Evolutionary conservation across 2,888 invertebrate species (phyloP), one percentile per base, ranked within the genome.

Genomic region (Netelia melanura): DNA sequence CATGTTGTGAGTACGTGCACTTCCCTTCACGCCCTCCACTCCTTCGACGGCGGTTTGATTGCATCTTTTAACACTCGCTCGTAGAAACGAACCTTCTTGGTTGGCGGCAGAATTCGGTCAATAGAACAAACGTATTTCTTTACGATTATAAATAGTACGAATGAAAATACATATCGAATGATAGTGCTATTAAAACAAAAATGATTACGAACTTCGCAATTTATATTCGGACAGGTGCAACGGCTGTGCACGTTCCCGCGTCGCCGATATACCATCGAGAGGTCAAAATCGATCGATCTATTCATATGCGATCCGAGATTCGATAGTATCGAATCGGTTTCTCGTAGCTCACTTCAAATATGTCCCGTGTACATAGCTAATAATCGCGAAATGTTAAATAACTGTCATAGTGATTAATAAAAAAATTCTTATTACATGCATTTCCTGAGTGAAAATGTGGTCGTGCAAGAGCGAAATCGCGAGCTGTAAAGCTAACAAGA

Each of bases 401-500:
- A 38, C 44, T 3, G 38, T 71, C 30, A 3, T 38, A 58, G 11
- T 14, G 30, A 25, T 25, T 70, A 21, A 58, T 21, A 43, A 5
- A 43, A 56, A 38, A 17, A 43, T 23, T 56, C 9, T 5, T 17
- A 21, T 67, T 1, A 17, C 56, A 21, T 17, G 21, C 21, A 9
- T 21, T 58, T 9, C 17, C 21, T 21, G 8, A 58, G 21, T 21
- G 17, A 65, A 71, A 44, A 70, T 80, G 44, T 71, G 65, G 23
- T 10, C 17, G 25, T 17, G 10, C 11, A 21, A 58, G 6, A 71
- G 17, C 11, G 17, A 17, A 52, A 23, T n/a, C 9, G 23, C 58
- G 11, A 52, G 64, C 58, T 58, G 68, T 25, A 43, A 56, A 8
- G 65, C 74, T 71, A 70, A 74, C 74, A 78, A 75, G 77, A 78